Percentiles rank a stretch among this genome's conserved stretches.
phyloP scores from a whole-genome alignment of 2,797 vertebrate species.

The Melanotaenia parkinsoni region DNA sequence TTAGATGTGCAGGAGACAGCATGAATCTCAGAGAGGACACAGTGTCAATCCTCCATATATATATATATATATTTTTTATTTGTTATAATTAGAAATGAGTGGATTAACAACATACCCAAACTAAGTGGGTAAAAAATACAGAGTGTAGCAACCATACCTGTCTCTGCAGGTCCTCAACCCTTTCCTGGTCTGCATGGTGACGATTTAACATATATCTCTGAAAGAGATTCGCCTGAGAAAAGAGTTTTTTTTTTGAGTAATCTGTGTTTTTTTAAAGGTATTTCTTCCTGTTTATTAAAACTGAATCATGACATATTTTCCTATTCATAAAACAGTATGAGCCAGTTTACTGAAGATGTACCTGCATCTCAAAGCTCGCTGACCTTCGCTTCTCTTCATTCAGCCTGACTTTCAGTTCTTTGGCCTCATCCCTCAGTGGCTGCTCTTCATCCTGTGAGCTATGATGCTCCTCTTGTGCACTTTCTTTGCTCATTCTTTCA shows the following conservation, averaged over 20 bases:
- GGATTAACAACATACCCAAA: conserved; percentile 5
- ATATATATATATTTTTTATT: neutral
- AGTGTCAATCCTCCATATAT: neutral
- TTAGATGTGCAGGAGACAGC: no score
- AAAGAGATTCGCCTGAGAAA: conserved; percentile 80
- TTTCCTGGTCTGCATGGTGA: conserved; percentile 81
- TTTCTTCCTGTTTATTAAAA: neutral
- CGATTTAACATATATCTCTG: conserved; percentile 78
- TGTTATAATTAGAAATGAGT: neutral
- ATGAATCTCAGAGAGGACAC: conserved; percentile 3
- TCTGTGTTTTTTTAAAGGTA: neutral
- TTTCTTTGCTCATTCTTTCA: conserved; percentile 31
- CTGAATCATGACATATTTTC: no score
- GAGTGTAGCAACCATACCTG: conserved; percentile 80
- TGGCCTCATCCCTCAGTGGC: conserved; percentile 76
- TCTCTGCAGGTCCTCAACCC: conserved; percentile 82
- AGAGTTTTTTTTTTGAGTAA: neutral
- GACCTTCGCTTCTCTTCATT: conserved; percentile 80
- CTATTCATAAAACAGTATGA: no score
- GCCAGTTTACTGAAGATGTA: conserved; percentile 39
- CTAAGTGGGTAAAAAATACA: neutral
- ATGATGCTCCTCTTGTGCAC: conserved; percentile 28
- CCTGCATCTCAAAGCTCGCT: conserved; percentile 83
- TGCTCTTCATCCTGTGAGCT: conserved; percentile 73
- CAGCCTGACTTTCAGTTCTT: conserved; percentile 69